A percentile compares a stretch with the other conserved stretches of the same genome.
These are phyloP conservation scores for Lepus townsendii DNA, from an alignment of 2,797 vertebrate species.

Conservation along the genomic window DNA sequence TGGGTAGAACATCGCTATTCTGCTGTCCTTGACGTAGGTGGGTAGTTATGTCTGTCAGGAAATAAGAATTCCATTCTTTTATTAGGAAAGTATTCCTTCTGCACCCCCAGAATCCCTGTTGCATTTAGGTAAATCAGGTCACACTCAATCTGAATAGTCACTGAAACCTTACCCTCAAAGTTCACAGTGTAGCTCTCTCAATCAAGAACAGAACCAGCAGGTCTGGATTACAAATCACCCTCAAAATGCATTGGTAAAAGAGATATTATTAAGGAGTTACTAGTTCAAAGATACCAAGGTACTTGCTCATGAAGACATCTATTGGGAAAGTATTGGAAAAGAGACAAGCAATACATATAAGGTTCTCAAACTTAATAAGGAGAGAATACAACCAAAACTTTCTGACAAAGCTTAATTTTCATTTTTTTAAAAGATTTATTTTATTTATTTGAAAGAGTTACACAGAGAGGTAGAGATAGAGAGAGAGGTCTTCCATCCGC, in stretches of 20 bases:
- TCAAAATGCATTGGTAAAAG: background rate
- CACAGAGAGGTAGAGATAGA: too few species aligned
- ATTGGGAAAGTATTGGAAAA: background rate
- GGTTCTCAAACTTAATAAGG: constrained; percentile 18
- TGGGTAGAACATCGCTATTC: background rate
- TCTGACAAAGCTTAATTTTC: too few species aligned
- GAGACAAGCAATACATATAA: background rate
- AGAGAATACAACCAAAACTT: constrained; percentile 13
- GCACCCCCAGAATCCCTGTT: background rate
- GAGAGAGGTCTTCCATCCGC: too few species aligned
- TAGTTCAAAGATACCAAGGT: background rate
- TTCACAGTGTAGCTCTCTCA: background rate
- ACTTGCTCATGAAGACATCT: background rate
- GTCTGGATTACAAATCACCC: background rate
- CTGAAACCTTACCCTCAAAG: background rate
- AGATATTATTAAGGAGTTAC: background rate
- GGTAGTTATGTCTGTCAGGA: constrained; percentile 5
- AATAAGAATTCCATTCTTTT: constrained; percentile 11
- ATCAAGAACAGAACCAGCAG: background rate
- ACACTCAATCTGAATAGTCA: background rate
- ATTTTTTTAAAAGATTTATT: background rate
- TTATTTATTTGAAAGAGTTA: too few species aligned
- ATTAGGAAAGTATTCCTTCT: background rate
- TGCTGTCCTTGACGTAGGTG: constrained; percentile 40
- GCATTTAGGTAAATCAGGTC: background rate